Evolutionary conservation across 2,113 vertebrate species (phyloP).

Genomic region (Hypocryptadius cinnamomeus): DNA sequence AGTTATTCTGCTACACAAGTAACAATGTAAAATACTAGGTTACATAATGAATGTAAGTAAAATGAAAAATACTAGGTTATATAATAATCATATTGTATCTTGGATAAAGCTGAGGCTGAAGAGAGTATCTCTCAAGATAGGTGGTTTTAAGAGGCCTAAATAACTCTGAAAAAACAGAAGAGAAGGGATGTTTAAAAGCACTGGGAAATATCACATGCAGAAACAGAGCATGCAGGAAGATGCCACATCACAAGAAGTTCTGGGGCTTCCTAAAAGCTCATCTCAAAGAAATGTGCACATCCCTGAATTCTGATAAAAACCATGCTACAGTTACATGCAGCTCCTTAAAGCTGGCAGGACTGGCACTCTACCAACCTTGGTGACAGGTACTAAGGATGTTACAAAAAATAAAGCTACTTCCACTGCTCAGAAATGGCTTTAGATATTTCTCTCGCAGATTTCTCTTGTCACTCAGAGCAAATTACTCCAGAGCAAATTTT

Average conservation of each 20-base stretch:
- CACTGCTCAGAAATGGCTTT: not conserved
- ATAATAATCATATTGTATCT: not conserved
- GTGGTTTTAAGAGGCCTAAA: not conserved
- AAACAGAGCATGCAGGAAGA: not conserved
- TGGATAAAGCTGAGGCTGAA: not conserved
- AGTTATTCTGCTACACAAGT: not conserved
- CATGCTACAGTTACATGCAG: fast-evolving
- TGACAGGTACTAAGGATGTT: too few species aligned
- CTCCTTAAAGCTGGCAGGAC: not conserved
- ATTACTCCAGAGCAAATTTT: not conserved
- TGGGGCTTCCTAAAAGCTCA: not conserved
- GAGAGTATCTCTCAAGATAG: not conserved
- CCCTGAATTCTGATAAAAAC: not conserved
- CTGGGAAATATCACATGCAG: not conserved
- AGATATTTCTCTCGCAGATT: not conserved
- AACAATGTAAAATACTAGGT: not conserved
- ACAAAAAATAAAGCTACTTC: not conserved
- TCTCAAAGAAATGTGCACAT: not conserved
- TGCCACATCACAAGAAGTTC: not conserved
- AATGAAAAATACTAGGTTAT: not conserved
- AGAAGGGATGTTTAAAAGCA: not conserved
- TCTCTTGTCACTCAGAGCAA: not conserved
- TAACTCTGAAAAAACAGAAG: not conserved
- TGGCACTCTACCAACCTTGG: not conserved
- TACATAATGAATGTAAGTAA: not conserved